phyloP scores from a whole-genome alignment of 2,113 vertebrate genomes.

The Protobothrops flavoviridis region DNA sequence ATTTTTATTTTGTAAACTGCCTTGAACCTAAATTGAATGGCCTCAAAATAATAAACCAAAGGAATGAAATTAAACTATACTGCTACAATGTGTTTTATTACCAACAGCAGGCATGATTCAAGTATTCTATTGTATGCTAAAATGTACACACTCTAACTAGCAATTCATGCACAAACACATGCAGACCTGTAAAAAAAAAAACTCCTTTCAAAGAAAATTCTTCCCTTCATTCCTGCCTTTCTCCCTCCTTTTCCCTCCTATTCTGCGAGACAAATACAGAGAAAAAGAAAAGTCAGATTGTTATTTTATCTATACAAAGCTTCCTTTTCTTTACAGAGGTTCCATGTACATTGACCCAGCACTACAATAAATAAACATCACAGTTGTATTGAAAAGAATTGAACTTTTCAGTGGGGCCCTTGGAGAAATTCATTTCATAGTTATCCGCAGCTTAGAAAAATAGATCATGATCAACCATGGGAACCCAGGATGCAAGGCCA shows the following conservation, averaged over 20 bases:
- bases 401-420: slow-evolving; percentile 49
- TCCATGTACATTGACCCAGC: slow-evolving; percentile 11
- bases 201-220: slow-evolving; percentile 33
- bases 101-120: slow-evolving; percentile 1
- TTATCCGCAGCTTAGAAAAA: slow-evolving; percentile 33
- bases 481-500: background rate
- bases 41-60: background rate
- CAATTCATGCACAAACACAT: background rate
- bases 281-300: slow-evolving; percentile 50
- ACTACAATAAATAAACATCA: slow-evolving; percentile 59
- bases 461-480: slow-evolving; percentile 36
- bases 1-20: background rate
- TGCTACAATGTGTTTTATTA: background rate
- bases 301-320: slow-evolving; percentile 51
- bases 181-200: background rate
- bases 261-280: slow-evolving; percentile 31
- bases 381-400: background rate
- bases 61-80: background rate
- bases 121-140: slow-evolving; percentile 27
- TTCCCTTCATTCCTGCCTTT: background rate
- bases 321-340: slow-evolving; percentile 24
- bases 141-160: background rate
- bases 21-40: background rate
- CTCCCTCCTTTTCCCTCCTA: background rate
- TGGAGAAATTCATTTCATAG: background rate